These are phyloP conservation scores for Ploceus nigricollis DNA, from an alignment of 2,113 vertebrate species.

Conservation along the genomic window DNA sequence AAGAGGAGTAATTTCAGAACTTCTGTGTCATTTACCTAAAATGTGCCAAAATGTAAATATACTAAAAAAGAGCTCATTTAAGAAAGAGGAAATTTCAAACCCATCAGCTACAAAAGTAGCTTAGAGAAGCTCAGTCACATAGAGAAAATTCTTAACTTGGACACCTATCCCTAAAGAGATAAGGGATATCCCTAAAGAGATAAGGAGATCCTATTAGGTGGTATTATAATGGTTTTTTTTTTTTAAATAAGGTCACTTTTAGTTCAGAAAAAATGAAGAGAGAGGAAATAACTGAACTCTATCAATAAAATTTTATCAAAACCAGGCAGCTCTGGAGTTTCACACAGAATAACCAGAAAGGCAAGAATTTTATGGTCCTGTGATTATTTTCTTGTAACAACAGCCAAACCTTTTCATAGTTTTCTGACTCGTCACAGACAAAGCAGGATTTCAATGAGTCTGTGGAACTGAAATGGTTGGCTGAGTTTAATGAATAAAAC, in stretches of 20 bases:
- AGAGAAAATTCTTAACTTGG: not conserved
- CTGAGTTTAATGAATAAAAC: not conserved
- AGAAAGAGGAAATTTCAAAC: not conserved
- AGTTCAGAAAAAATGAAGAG: not conserved
- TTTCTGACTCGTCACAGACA: not conserved
- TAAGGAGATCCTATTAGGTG: not conserved
- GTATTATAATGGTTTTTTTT: not conserved
- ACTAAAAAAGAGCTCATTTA: not conserved
- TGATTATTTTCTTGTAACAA: not conserved
- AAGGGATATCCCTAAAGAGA: not conserved
- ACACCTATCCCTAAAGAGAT: not conserved
- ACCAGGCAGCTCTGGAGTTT: not conserved
- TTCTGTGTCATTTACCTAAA: not conserved
- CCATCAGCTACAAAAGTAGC: not conserved
- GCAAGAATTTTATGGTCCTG: not conserved
- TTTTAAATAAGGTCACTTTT: not conserved
- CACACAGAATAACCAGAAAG: not conserved
- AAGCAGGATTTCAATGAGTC: not conserved
- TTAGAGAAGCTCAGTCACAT: not conserved
- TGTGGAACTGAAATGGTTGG: not conserved
- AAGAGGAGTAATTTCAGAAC: not conserved
- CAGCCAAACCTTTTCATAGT: not conserved
- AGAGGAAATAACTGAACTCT: not conserved
- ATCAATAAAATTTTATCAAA: not conserved
- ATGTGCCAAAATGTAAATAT: not conserved